Base-by-base conservation (phyloP, 2,797 vertebrate species). In the Bufotes viridis region DNA sequence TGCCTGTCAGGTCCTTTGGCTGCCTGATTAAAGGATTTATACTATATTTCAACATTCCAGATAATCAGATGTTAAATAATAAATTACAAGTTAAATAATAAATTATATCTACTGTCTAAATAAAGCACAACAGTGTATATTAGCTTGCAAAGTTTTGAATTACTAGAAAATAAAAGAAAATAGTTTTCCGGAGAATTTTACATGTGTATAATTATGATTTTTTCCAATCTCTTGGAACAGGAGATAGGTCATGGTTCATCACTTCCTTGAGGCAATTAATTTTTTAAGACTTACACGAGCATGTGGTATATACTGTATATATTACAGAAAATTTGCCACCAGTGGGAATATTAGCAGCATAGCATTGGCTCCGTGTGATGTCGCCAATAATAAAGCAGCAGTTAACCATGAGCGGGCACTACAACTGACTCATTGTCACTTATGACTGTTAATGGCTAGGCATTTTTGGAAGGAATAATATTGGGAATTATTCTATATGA, bases 321-420 rank as follows among this genome's bases (percentile, higher is more conserved):
- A 55, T 78, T 78, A 26, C n/a, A 34, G 24, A 79, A 13, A 63
- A 78, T 60, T 79, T 49, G 58, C 55, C 5, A 55, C 26, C 57
- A 81, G 57, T 81, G 58, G 57, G 57, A 81, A 81, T 63, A 34
- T 81, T 63, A 81, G 29, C 29, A 63, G 58, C 58, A 63, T 81
- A 61, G 63, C 12, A 51, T 49, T 29, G 78, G 29, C 60, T 63
- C 55, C 34, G 78, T 79, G 78, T 79, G 78, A 58, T 26, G 24
- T 57, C 17, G 55, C 78, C 53, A 58, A 79, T 79, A 60, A 34
- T 81, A 63, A 81, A 58, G 57, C 57, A 60, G 57, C 3, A 11
- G 26, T 29, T 18, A 60, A 26, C 20, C 78, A 76, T 63, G 29
- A 81, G 49, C 34, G 78, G 78, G 58, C 53, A 80, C 57, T 79